phyloP scores from a whole-genome alignment of 2,797 vertebrate genomes.

The Arremon aurantiirostris region DNA sequence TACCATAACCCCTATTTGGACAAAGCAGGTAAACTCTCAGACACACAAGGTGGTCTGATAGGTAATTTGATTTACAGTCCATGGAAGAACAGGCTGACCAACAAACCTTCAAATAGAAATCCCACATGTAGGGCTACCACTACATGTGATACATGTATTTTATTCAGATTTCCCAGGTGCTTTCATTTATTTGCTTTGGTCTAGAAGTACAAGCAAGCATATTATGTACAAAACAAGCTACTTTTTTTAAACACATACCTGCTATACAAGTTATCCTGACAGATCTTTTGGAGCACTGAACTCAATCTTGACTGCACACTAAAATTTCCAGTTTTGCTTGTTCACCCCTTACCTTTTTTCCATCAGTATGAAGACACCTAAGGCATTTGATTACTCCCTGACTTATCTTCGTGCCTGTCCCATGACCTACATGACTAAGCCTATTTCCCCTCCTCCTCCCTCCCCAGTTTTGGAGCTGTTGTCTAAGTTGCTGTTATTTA shows the following conservation, averaged over 20 bases:
- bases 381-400: neutral
- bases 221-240: neutral
- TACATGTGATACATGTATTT: neutral
- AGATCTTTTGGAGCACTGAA: neutral
- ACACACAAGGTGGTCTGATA: neutral
- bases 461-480: neutral
- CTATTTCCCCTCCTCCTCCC: neutral
- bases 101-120: neutral
- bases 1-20: neutral
- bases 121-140: neutral
- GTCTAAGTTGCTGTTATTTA: neutral
- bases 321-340: conserved; percentile 56
- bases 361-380: neutral
- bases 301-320: neutral
- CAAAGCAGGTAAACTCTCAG: neutral
- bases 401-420: neutral
- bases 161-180: neutral
- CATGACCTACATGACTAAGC: neutral
- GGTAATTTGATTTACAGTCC: neutral
- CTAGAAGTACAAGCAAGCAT: neutral
- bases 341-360: neutral
- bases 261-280: neutral
- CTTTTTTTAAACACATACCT: neutral
- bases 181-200: neutral
- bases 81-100: neutral